These are phyloP conservation scores for Phania funesta DNA, from an alignment of 2,888 invertebrate species.

Conservation along the genomic window DNA sequence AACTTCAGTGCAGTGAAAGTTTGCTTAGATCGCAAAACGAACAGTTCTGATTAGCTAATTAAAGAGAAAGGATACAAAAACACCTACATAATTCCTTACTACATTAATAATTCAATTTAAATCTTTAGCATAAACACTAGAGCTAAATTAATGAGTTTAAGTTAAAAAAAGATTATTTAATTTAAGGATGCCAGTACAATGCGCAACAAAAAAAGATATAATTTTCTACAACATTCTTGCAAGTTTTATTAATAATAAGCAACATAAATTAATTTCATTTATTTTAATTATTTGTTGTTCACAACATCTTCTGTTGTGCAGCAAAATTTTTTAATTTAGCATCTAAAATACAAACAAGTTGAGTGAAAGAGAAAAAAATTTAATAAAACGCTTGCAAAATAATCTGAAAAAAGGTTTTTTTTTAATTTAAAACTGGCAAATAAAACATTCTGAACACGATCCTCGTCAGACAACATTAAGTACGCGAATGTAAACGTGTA, in stretches of 20 bases:
- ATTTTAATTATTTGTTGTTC: constrained; percentile 26
- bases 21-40: too few species aligned
- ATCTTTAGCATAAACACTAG: too few species aligned
- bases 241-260: neutral
- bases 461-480: constrained; percentile 65
- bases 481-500: constrained; percentile 64
- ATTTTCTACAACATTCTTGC: neutral
- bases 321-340: constrained; percentile 29
- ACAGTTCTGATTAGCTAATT: too few species aligned
- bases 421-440: constrained; percentile 26
- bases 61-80: too few species aligned
- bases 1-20: too few species aligned
- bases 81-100: too few species aligned
- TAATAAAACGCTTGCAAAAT: constrained; percentile 21
- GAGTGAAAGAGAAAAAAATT: neutral
- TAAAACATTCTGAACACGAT: constrained; percentile 64
- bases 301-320: neutral
- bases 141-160: too few species aligned
- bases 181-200: neutral
- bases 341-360: constrained; percentile 7
- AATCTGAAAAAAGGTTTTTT: constrained; percentile 7
- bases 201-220: neutral
- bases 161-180: too few species aligned
- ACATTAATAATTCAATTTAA: too few species aligned
- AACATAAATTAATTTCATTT: constrained; percentile 28